Evolutionary conservation across 2,797 vertebrate genomes (phyloP), one percentile per base, ranked within the genome.

Genomic region (Myotis myotis): DNA sequence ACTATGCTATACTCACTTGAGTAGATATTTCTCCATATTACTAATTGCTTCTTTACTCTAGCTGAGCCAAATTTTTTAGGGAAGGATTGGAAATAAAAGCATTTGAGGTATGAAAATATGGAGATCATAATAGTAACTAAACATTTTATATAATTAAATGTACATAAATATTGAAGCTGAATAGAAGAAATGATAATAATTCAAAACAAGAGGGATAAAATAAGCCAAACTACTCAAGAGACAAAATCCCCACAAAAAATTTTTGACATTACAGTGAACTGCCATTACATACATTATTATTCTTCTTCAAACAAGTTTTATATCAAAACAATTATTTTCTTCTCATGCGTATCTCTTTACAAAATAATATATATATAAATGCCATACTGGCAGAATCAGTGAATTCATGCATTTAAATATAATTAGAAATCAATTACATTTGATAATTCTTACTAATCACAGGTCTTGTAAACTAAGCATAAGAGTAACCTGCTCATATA

Each of bases 351-450:
- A 33, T n/a, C 16, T 90, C 10, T 86, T 86, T 92, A 78, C 68
- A 84, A 75, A 94, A 96, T 93, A 19, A 53, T n/a, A 38, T 80
- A 38, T 80, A 33, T 91, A 38, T 96, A 96, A 72, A 84, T 95
- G 70, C 28, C 60, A 23, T 72, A 57, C 62, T 80, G 17, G 6
- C 22, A 38, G 28, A 0, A 84, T 44, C 70, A 51, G 20, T 79
- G 57, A 96, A 96, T 95, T 92, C 89, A 95, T 93, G 66, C 85
- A 41, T 47, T 60, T 82, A 15, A 83, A 23, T 76, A 41, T n/a
- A 90, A 82, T 86, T 83, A 93, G 68, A 93, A 92, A 83, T 91
- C 79, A 95, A 91, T 87, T 89, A 86, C 5, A 75, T 75, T 90
- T 83, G 47, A 28, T 84, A 91, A 95, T 94, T 88, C 15, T 86